phyloP scores from a whole-genome alignment of 2,888 invertebrate species.

The Drosophila nr. fundita region DNA sequence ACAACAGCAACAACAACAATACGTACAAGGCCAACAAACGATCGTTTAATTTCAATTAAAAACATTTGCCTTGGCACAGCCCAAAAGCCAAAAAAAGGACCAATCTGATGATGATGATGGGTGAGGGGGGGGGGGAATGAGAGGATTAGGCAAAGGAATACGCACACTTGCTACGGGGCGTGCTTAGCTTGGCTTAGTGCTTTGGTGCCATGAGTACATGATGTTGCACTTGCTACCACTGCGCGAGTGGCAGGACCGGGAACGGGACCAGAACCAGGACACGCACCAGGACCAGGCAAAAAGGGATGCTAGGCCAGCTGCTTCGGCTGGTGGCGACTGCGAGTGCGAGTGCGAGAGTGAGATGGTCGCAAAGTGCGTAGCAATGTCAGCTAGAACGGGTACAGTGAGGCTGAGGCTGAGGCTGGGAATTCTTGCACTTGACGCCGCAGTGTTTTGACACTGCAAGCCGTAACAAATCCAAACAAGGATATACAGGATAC shows the following conservation, averaged over 20 bases:
- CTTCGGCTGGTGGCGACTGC: slow-evolving; percentile 21
- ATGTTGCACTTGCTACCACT: slow-evolving; percentile 83
- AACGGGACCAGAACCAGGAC: slow-evolving; percentile 32
- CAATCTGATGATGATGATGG: slow-evolving; percentile 21
- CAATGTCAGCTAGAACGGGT: slow-evolving; percentile 63
- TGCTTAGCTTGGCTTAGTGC: slow-evolving; percentile 78
- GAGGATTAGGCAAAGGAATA: slow-evolving; percentile 65
- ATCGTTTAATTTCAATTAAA: slow-evolving; percentile 85
- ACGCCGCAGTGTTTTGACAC: slow-evolving; percentile 80
- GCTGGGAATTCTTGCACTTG: slow-evolving; percentile 85
- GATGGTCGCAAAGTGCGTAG: slow-evolving; percentile 72
- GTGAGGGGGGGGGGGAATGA: slow-evolving; percentile 8
- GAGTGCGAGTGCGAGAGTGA: slow-evolving; percentile 40
- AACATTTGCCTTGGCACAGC: slow-evolving; percentile 78
- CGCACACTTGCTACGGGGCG: slow-evolving; percentile 78
- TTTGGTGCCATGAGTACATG: slow-evolving; percentile 74
- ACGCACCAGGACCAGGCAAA: slow-evolving; percentile 24
- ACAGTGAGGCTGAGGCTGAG: slow-evolving; percentile 31
- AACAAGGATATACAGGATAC: slow-evolving; percentile 38
- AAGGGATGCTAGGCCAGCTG: slow-evolving; percentile 48
- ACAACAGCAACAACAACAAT: slow-evolving; percentile 56
- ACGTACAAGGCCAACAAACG: slow-evolving; percentile 70
- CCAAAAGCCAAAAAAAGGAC: slow-evolving; percentile 81
- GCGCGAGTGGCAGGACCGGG: slow-evolving; percentile 37
- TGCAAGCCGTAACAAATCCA: slow-evolving; percentile 83